Percentiles rank a stretch among this genome's conserved stretches.
phyloP scores from a whole-genome alignment of 2,797 vertebrate species.

The Pseudochromis fuscus region DNA sequence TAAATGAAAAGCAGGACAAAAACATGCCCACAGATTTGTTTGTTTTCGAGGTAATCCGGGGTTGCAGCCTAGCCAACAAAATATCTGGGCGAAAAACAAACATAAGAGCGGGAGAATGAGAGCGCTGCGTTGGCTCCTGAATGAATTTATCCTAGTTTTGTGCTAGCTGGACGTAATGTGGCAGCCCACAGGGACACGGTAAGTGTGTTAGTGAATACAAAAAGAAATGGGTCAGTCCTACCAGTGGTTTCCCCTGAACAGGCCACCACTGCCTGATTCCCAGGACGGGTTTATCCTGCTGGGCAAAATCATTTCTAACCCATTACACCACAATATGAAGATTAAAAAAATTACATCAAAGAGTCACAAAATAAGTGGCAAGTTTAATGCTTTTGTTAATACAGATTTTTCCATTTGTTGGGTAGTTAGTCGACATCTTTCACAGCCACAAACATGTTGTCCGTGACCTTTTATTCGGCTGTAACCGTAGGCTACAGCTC shows the following conservation, averaged over 20 bases:
- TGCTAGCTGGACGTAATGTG: conserved; percentile 16
- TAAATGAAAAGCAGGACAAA: conserved; percentile 78
- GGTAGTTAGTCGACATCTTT: not conserved
- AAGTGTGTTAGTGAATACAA: conserved; percentile 49
- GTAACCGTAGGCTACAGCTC: not conserved
- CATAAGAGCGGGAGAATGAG: conserved; percentile 28
- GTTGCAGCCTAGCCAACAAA: conserved; percentile 58
- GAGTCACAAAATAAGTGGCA: not conserved
- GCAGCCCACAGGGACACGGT: conserved; percentile 13
- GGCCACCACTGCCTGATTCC: not conserved
- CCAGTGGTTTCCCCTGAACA: not conserved
- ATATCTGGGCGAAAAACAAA: conserved; percentile 41
- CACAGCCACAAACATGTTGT: conserved; percentile 14
- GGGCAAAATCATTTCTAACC: conserved; percentile 29
- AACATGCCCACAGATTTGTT: conserved; percentile 75
- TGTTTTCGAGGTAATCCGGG: conserved; percentile 75
- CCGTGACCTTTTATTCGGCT: not conserved
- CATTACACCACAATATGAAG: not conserved
- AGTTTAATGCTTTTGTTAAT: not conserved
- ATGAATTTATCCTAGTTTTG: conserved; percentile 17
- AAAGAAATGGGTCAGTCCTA: conserved; percentile 36
- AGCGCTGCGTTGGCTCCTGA: conserved; percentile 19
- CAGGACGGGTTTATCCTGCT: conserved; percentile 18
- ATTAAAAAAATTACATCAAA: conserved; percentile 16
- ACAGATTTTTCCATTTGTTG: not conserved